Percentiles rank a stretch among this genome's conserved stretches.
phyloP scores from a whole-genome alignment of 2,113 vertebrate species.

The Nerophis lumbriciformis region DNA sequence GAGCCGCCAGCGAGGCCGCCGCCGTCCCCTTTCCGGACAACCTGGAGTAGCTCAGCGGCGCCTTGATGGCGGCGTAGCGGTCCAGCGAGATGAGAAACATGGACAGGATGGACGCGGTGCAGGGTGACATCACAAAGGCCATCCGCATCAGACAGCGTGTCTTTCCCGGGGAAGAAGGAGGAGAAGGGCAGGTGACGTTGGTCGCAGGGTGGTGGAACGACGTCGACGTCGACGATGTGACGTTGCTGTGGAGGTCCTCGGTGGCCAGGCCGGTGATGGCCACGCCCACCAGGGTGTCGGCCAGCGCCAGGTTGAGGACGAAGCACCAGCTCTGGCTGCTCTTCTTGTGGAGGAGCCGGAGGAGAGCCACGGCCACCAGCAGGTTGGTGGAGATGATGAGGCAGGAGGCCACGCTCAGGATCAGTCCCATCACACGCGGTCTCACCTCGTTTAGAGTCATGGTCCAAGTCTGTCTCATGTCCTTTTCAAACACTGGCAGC shows the following conservation, averaged over 20 bases:
- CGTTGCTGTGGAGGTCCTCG: conserved; percentile 65
- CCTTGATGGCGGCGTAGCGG: conserved; percentile 85
- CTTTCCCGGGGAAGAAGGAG: conserved; percentile 47
- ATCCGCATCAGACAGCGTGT: conserved; percentile 77
- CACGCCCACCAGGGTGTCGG: conserved; percentile 79
- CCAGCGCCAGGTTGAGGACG: conserved; percentile 82
- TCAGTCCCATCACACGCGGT: conserved; percentile 57
- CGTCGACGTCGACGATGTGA: neutral
- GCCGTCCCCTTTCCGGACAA: conserved; percentile 65
- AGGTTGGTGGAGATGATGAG: conserved; percentile 80
- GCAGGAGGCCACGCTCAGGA: conserved; percentile 72
- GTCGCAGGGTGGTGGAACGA: neutral
- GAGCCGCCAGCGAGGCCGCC: conserved; percentile 43
- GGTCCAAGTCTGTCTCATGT: neutral
- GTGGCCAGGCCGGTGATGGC: conserved; percentile 75
- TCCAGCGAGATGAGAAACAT: conserved; percentile 84
- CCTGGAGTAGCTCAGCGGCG: conserved; percentile 78
- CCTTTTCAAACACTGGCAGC: neutral
- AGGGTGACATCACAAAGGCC: conserved; percentile 78
- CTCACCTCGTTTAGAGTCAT: neutral
- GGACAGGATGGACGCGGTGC: conserved; percentile 82
- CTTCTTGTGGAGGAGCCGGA: conserved; percentile 74
- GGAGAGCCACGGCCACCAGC: conserved; percentile 69
- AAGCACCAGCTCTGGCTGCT: conserved; percentile 78
- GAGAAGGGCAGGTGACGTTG: conserved; percentile 5